These are phyloP conservation scores for Rutpela maculata DNA, from an alignment of 2,888 invertebrate genomes.

Conservation along the genomic window DNA sequence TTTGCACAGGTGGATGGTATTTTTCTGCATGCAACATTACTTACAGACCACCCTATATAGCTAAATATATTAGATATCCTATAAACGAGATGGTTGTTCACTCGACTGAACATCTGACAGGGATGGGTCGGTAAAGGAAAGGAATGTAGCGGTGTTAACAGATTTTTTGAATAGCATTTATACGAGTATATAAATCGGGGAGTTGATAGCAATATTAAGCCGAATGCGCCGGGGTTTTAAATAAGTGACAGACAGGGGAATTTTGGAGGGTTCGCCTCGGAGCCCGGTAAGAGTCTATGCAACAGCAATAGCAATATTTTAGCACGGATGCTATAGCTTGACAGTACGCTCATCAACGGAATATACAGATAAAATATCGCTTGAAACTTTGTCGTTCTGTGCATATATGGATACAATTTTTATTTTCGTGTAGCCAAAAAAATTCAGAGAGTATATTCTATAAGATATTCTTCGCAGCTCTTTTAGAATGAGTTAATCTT, in stretches of 20 bases:
- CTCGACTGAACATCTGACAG: constrained; percentile 10
- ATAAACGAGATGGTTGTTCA: constrained; percentile 15
- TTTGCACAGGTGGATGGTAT: no score
- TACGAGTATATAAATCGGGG: constrained; percentile 35
- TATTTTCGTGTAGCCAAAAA: no score
- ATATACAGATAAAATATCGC: no score
- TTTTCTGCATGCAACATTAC: no score
- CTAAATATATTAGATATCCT: constrained; percentile 21
- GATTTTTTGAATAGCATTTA: constrained; percentile 34
- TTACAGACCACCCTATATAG: no score
- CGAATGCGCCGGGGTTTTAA: constrained; percentile 30
- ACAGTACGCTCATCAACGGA: not conserved
- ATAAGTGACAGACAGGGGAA: constrained; percentile 38
- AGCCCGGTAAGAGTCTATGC: constrained; percentile 22
- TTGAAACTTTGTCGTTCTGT: no score
- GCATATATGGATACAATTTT: no score
- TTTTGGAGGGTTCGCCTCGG: constrained; percentile 27
- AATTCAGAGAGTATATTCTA: no score
- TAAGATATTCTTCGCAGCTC: no score
- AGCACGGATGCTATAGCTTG: constrained; percentile 20
- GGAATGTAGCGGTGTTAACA: constrained; percentile 30
- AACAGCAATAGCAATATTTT: constrained; percentile 24
- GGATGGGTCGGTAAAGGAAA: not conserved
- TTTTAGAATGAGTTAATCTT: no score
- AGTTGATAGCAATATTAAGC: constrained; percentile 39